Percentiles rank a stretch among this genome's conserved stretches.
Evolutionary conservation across 1,140 invertebrate species (phyloP).

Genomic region (Papilio helenus): DNA sequence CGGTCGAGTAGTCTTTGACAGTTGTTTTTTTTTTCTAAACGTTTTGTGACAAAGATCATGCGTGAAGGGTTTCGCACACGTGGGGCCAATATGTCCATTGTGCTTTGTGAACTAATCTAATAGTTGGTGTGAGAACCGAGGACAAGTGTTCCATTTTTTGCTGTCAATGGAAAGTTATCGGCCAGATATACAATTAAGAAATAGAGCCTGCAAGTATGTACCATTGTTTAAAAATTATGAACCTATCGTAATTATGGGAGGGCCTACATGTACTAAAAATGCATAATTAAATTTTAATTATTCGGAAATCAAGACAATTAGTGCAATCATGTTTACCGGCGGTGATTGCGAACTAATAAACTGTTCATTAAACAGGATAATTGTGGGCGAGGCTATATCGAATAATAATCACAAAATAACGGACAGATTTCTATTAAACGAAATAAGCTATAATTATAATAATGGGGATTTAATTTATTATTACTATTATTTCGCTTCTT

Average conservation of each 20-base stretch:
- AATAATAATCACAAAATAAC: conserved; percentile 15
- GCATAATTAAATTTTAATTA: conserved; percentile 22
- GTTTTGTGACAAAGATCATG: conserved; percentile 61
- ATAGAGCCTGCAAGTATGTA: neutral
- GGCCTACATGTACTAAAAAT: neutral
- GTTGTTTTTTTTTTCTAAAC: conserved; percentile 63
- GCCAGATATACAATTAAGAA: neutral
- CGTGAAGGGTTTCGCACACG: conserved; percentile 73
- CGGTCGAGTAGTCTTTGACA: conserved; percentile 59
- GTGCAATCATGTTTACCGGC: conserved; percentile 17
- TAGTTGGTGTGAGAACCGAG: conserved; percentile 67
- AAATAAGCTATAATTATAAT: neutral
- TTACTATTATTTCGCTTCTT: neutral
- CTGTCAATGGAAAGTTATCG: neutral
- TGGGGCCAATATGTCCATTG: conserved; percentile 75
- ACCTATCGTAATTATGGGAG: neutral
- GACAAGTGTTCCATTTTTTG: conserved; percentile 48
- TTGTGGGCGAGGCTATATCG: conserved; percentile 31
- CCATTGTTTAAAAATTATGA: neutral
- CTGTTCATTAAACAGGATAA: conserved; percentile 37
- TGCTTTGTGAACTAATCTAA: conserved; percentile 59
- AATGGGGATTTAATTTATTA: neutral
- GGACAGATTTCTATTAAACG: neutral
- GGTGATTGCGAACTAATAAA: conserved; percentile 27
- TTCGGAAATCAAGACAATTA: conserved; percentile 28